phyloP scores from a whole-genome alignment of 1,140 invertebrate genomes.

The Liolophura sinensis region DNA sequence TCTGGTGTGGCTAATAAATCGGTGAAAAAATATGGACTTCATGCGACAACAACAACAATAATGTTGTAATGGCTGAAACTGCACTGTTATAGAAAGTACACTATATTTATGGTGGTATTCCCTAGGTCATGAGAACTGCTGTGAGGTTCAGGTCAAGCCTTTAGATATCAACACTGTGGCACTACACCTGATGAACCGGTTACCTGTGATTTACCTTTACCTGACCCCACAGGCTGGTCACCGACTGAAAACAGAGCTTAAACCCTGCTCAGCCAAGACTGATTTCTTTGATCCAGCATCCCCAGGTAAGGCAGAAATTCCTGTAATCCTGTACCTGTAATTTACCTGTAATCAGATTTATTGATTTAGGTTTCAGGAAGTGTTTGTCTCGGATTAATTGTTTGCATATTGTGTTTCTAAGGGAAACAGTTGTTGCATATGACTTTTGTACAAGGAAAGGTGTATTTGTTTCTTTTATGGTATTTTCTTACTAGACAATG shows the following conservation, averaged over 20 bases:
- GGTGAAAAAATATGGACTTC: neutral
- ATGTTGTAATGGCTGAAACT: neutral
- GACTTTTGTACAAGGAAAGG: no score
- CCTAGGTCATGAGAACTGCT: neutral
- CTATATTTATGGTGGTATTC: neutral
- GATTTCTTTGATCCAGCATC: constrained; percentile 11
- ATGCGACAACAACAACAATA: neutral
- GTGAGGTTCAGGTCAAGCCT: constrained; percentile 29
- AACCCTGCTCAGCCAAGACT: constrained; percentile 21
- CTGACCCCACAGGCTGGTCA: constrained; percentile 68
- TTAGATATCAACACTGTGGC: constrained; percentile 39
- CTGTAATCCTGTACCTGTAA: no score
- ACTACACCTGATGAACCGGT: constrained; percentile 72
- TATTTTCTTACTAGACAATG: no score
- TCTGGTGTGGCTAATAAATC: no score
- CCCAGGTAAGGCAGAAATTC: neutral
- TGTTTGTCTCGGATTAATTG: no score
- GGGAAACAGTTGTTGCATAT: no score
- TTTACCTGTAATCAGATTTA: no score
- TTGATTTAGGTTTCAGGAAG: no score
- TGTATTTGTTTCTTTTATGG: no score
- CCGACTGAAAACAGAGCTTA: constrained; percentile 70
- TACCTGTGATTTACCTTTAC: constrained; percentile 80
- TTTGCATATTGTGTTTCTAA: no score
- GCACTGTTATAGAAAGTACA: neutral